A percentile compares a stretch with the other conserved stretches of the same genome.
Evolutionary conservation across 2,888 invertebrate genomes (phyloP).

Genomic region (Pecten maximus): DNA sequence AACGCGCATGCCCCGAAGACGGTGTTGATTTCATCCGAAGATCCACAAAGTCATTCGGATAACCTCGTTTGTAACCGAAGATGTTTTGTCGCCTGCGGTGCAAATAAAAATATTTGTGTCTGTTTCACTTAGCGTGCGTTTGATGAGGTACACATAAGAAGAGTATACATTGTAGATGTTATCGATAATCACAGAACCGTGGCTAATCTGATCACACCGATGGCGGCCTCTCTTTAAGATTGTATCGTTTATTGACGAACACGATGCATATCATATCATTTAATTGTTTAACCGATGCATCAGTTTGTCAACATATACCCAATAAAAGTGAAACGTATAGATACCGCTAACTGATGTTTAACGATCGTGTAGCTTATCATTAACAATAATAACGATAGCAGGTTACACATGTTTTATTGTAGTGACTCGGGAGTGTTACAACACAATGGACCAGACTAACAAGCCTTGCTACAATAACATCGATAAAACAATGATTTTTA

Average conservation of each 20-base stretch:
- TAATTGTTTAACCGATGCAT: not conserved
- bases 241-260: not conserved
- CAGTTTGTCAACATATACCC: slow-evolving; percentile 15
- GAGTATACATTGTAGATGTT: slow-evolving; percentile 2
- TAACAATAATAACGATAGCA: not conserved
- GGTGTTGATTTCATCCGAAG: slow-evolving; percentile 26
- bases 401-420: not conserved
- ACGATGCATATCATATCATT: slow-evolving; percentile 26
- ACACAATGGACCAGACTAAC: not conserved
- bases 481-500: not conserved
- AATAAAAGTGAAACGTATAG: not conserved
- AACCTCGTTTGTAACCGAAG: slow-evolving; percentile 13
- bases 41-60: slow-evolving; percentile 35
- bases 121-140: slow-evolving; percentile 35
- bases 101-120: slow-evolving; percentile 33
- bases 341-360: slow-evolving; percentile 33
- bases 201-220: not conserved
- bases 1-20: slow-evolving; percentile 2
- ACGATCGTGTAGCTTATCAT: not conserved
- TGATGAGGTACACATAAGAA: slow-evolving; percentile 17
- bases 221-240: not conserved
- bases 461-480: not conserved
- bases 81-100: slow-evolving; percentile 30
- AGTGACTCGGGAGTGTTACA: not conserved
- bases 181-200: not conserved